Evolutionary conservation across 2,888 invertebrate species (phyloP).

Genomic region (Aspidapion aeneum): DNA sequence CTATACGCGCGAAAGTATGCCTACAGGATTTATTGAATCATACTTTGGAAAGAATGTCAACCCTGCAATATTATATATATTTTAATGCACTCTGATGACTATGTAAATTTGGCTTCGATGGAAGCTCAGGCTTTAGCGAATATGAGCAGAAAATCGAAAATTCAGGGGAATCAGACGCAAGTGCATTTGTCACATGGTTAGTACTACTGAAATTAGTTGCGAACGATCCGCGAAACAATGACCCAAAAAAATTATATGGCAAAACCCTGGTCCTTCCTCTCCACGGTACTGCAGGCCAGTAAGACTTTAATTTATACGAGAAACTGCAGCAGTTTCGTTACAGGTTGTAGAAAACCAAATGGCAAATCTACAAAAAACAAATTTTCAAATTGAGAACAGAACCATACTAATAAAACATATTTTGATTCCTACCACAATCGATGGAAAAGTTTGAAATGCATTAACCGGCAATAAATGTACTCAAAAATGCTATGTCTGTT

Average conservation of each 20-base stretch:
- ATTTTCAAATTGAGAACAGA: too few species aligned
- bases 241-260: not conserved
- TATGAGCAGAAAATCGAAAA: not conserved
- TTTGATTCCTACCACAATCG: too few species aligned
- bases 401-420: too few species aligned
- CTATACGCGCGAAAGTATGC: not conserved
- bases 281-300: not conserved
- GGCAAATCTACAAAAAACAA: too few species aligned
- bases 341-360: not conserved
- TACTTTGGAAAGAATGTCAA: not conserved
- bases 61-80: not conserved
- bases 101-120: not conserved
- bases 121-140: not conserved
- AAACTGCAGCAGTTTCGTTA: not conserved
- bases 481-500: slow-evolving; percentile 5
- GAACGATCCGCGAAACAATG: not conserved
- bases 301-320: not conserved
- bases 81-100: not conserved
- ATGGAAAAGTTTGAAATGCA: not conserved
- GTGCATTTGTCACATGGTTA: not conserved
- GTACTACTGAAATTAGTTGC: not conserved
- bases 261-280: not conserved
- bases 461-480: slow-evolving; percentile 3
- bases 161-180: not conserved
- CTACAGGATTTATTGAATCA: not conserved